Evolutionary conservation across 2,113 vertebrate genomes (phyloP), one percentile per base, ranked within the genome.

Genomic region (Eolophus roseicapilla): DNA sequence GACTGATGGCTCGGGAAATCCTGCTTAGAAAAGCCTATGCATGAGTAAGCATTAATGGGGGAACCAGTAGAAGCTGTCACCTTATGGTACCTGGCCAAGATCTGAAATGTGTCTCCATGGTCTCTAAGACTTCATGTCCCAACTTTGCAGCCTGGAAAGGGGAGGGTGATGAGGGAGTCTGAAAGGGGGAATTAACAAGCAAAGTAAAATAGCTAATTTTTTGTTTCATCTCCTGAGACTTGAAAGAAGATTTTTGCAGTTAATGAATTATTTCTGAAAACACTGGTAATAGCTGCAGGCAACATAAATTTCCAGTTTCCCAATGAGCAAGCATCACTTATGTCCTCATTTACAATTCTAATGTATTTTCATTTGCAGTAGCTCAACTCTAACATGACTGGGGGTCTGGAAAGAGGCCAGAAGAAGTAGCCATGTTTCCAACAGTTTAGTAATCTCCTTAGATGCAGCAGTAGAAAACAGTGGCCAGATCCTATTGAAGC

Each of bases 261-360:
- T 96, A 94, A 94, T 96, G 33, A 94, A 96, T 96, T 95, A 94
- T 94, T 97, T 96, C 90, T 96, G 86, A 95, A 96, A 95, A 82
- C 90, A 88, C 28, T 76, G 49, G 80, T 93, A 89, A 73, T 93
- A 91, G 90, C 80, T 94, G 70, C 90, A 76, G 93, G 93, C 86
- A 88, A 79, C 52, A 57, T 91, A 92, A 94, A 57, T 92, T 93
- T 93, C 76, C 64, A 76, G 90, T 82, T 94, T 94, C 69, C 93
- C 92, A 92, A 90, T 88, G 88, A 96, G 62, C 86, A 94, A 81
- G 95, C 68, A 52, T 88, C 90, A 57, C 53, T 93, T 92, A 43
- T 29, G 57, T 49, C 71, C 60, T 44, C 3, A 82, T 93, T 89
- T 65, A 79, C 94, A 96, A 96, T 95, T 95, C 83, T 69, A 70